Conservation (phyloP, 1,140 invertebrate species). For the Brachionus manjavacas region DNA sequence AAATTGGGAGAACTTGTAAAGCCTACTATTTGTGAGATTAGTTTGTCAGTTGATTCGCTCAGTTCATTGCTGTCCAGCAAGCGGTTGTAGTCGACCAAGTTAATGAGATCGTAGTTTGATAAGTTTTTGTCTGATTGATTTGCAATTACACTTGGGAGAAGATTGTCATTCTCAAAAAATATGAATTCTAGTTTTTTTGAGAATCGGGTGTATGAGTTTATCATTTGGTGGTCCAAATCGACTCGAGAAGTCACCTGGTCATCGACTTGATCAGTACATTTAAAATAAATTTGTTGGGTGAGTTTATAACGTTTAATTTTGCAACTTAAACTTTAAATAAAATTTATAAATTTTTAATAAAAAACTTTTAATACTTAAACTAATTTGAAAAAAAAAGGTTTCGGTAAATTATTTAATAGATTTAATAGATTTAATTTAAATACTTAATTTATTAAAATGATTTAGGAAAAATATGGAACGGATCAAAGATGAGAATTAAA, state of each 20-base stretch:
- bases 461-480: too few species aligned
- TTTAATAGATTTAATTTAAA: too few species aligned
- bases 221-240: not conserved
- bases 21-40: constrained; percentile 6
- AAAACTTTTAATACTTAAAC: not conserved
- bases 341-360: too few species aligned
- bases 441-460: too few species aligned
- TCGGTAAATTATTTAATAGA: too few species aligned
- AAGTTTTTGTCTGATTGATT: not conserved
- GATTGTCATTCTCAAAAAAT: constrained; percentile 12
- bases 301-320: not conserved
- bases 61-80: not conserved
- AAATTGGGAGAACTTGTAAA: not conserved
- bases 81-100: not conserved
- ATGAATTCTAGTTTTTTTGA: not conserved
- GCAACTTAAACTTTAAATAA: not conserved
- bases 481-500: too few species aligned
- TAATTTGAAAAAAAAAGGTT: too few species aligned
- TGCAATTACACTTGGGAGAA: not conserved
- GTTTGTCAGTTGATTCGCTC: not conserved
- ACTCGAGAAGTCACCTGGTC: not conserved
- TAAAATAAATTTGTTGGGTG: constrained; percentile 25
- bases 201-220: not conserved
- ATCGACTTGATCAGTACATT: not conserved
- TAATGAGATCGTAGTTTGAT: not conserved